These are phyloP conservation scores for Ichneumoninae sp. DNA, from an alignment of 2,888 invertebrate genomes.

Conservation along the genomic window DNA sequence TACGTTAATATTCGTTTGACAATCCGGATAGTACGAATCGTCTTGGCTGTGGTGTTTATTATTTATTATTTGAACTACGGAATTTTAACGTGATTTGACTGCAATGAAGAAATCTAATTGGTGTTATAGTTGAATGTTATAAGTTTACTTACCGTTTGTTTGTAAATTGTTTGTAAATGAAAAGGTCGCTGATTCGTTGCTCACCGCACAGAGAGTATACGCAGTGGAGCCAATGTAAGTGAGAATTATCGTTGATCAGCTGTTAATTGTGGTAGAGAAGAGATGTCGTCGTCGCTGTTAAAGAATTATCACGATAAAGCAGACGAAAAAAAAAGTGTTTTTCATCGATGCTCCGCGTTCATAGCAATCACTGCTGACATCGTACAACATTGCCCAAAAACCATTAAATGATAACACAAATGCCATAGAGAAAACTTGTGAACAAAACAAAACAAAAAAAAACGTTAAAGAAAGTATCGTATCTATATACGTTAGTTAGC, in stretches of 20 bases:
- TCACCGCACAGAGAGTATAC: slow-evolving; percentile 5
- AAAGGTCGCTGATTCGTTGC: background rate
- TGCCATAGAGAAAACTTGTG: slow-evolving; percentile 68
- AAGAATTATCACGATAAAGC: slow-evolving; percentile 11
- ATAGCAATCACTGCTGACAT: slow-evolving; percentile 58
- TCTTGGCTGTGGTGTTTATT: slow-evolving; percentile 48
- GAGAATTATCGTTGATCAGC: slow-evolving; percentile 12
- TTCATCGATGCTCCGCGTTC: slow-evolving; percentile 39
- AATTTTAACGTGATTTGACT: slow-evolving; percentile 77
- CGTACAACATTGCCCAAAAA: slow-evolving; percentile 55
- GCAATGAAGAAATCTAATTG: slow-evolving; percentile 70
- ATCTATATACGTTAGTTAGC: slow-evolving; percentile 78
- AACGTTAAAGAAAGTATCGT: slow-evolving; percentile 81
- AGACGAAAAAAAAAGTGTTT: background rate
- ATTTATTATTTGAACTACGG: slow-evolving; percentile 14
- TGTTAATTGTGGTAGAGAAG: background rate
- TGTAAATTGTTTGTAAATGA: background rate
- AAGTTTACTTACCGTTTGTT: slow-evolving; percentile 30
- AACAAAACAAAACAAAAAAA: slow-evolving; percentile 70
- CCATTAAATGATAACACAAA: slow-evolving; percentile 46
- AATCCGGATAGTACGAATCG: slow-evolving; percentile 39
- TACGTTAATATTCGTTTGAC: slow-evolving; percentile 40
- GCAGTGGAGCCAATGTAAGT: background rate
- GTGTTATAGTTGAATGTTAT: slow-evolving; percentile 26
- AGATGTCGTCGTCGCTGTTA: background rate